A percentile compares a stretch with the other conserved stretches of the same genome.
These are phyloP conservation scores for Sitta carolinensis DNA, from an alignment of 2,797 vertebrate species.

Conservation along the genomic window DNA sequence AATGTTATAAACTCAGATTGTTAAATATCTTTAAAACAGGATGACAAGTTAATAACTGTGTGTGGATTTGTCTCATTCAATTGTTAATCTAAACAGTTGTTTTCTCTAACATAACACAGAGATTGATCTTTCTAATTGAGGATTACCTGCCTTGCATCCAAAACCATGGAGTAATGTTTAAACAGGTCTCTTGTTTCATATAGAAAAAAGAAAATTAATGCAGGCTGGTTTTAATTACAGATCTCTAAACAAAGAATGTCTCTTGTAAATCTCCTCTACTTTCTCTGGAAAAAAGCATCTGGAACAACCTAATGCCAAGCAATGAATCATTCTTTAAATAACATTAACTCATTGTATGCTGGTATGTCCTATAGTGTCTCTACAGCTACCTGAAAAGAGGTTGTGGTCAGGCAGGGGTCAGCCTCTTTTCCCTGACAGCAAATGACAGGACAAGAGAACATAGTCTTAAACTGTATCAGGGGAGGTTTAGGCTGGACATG, in stretches of 20 bases:
- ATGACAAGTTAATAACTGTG: slow-evolving; percentile 57
- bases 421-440: neutral
- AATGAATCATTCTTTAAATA: neutral
- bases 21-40: slow-evolving; percentile 6
- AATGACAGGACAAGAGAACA: neutral
- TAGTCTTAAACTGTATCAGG: neutral
- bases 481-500: neutral
- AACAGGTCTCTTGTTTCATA: slow-evolving; percentile 11
- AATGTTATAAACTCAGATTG: neutral
- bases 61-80: slow-evolving; percentile 13
- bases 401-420: neutral
- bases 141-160: neutral
- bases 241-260: neutral
- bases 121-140: slow-evolving; percentile 33
- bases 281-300: neutral
- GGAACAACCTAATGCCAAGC: neutral
- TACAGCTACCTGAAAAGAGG: neutral
- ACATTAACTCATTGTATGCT: neutral
- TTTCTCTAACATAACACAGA: slow-evolving; percentile 34
- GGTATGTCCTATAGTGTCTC: neutral
- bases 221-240: neutral
- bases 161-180: slow-evolving; percentile 11
- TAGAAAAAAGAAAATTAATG: neutral
- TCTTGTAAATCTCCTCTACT: neutral
- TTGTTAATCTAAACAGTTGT: slow-evolving; percentile 39